These are phyloP conservation scores for Dicrurus megarhynchus DNA, from an alignment of 2,113 vertebrate genomes.

Conservation along the genomic window DNA sequence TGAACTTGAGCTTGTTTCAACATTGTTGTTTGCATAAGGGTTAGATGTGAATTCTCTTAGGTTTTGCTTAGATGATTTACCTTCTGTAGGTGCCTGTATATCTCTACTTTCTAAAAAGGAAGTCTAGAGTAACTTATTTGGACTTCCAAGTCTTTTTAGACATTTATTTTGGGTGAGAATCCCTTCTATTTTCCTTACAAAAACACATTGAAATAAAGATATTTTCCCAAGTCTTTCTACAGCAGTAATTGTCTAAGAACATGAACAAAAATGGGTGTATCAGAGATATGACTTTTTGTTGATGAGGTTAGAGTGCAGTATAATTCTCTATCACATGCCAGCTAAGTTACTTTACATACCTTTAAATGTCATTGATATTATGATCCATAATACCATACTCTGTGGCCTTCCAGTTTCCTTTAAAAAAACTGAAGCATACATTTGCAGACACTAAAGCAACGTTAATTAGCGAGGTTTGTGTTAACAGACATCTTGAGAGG, in stretches of 20 bases:
- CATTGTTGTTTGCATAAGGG: not conserved
- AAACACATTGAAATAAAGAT: not conserved
- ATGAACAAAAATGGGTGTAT: not conserved
- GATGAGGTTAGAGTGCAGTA: not conserved
- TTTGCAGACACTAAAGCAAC: not conserved
- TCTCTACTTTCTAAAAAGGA: not conserved
- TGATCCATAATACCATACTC: not conserved
- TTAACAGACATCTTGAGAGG: constrained; percentile 34
- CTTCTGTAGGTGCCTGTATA: not conserved
- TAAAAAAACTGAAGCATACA: not conserved
- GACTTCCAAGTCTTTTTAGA: not conserved
- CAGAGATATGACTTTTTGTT: not conserved
- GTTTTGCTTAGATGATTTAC: not conserved
- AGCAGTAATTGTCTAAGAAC: not conserved
- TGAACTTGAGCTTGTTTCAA: not conserved
- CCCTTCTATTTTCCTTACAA: not conserved
- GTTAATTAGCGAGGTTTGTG: constrained; percentile 47
- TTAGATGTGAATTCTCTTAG: not conserved
- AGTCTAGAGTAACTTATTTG: not conserved
- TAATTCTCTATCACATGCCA: not conserved
- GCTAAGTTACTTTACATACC: not conserved
- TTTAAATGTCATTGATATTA: not conserved
- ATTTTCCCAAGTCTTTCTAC: not conserved
- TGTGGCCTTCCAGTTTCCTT: not conserved
- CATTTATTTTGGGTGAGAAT: not conserved